Percentiles rank a stretch among this genome's conserved stretches.
These are phyloP conservation scores for Augiades crinisus DNA, from an alignment of 2,888 invertebrate species.

Conservation along the genomic window DNA sequence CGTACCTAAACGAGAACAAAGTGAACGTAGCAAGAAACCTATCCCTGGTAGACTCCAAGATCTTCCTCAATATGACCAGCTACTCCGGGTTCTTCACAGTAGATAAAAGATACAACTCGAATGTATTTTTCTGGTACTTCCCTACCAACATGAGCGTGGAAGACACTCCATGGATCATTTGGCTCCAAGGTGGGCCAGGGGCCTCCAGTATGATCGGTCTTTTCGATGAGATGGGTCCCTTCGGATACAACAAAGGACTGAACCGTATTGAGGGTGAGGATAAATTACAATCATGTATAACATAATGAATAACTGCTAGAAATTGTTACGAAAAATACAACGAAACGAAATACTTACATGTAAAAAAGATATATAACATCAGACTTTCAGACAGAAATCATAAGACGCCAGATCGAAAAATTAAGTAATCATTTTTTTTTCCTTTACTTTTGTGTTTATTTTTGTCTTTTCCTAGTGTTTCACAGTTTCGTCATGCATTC, in stretches of 20 bases:
- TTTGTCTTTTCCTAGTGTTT: no score
- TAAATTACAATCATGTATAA: no score
- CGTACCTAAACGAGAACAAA: conserved; percentile 56
- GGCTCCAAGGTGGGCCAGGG: conserved; percentile 95
- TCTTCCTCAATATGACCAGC: conserved; percentile 67
- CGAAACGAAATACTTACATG: no score
- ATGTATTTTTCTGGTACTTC: conserved; percentile 93
- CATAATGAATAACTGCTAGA: no score
- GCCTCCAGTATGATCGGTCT: conserved; percentile 82
- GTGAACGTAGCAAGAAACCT: conserved; percentile 58
- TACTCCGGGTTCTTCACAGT: conserved; percentile 85
- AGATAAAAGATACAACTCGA: conserved; percentile 86
- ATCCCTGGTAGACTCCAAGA: conserved; percentile 47
- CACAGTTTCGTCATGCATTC: no score
- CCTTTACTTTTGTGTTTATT: no score
- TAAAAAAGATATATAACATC: no score
- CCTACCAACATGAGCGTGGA: conserved; percentile 72
- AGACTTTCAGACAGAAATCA: no score
- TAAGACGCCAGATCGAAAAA: no score
- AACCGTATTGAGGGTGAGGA: no score
- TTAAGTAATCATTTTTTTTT: no score
- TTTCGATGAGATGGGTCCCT: conserved; percentile 70
- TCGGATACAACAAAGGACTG: conserved; percentile 39
- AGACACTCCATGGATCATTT: conserved; percentile 86
- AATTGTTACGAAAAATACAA: no score